Conservation (phyloP, 2,113 vertebrate genomes). For the Elanoides forficatus region DNA sequence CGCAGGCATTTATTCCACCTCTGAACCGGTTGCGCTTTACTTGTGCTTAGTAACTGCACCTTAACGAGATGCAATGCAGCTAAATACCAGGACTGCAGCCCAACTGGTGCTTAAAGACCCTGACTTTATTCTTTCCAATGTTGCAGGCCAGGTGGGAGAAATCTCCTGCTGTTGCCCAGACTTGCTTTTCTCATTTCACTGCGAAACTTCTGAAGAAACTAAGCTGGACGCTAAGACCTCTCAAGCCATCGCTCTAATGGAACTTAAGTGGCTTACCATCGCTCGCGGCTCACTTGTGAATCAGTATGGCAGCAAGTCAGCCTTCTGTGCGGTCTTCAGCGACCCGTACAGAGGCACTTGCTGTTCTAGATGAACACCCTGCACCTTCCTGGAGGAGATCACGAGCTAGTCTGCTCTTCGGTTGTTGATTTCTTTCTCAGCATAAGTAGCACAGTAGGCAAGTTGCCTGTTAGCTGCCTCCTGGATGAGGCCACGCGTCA, state of each 20-base stretch:
- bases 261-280: neutral
- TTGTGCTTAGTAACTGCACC: neutral
- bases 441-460: neutral
- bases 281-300: neutral
- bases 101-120: neutral
- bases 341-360: neutral
- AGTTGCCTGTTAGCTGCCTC: neutral
- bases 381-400: neutral
- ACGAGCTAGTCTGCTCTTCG: neutral
- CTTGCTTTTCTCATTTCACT: neutral
- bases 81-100: neutral
- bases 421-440: neutral
- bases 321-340: neutral
- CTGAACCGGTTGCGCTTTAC: neutral
- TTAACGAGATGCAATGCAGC: neutral
- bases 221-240: neutral
- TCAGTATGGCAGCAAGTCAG: neutral
- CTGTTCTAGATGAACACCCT: neutral
- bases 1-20: neutral
- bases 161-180: neutral
- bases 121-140: neutral
- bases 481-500: neutral
- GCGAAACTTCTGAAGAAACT: neutral
- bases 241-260: neutral
- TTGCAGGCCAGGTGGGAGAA: slow-evolving; percentile 9